Base-by-base conservation (phyloP, 1,140 invertebrate species). In the Bombus affinis region DNA sequence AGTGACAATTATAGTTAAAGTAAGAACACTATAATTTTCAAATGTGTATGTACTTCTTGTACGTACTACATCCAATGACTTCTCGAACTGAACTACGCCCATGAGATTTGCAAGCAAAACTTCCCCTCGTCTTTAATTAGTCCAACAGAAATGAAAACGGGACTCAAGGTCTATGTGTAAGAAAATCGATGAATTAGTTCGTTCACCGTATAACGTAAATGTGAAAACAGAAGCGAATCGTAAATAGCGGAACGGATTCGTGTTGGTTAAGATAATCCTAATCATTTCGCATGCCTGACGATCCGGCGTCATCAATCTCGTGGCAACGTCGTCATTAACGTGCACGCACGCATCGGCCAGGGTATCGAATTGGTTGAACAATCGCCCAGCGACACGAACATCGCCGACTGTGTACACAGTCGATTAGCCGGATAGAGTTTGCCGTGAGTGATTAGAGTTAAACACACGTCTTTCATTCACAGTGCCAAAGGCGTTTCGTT, bases 401-500 rank as follows among this genome's bases (percentile, higher is more conserved):
- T 66, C 72, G 72, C 44, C 76, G 44, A 37, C 72, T 86, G 83
- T 88, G 87, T 89, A 89, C 80, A 79, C 62, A 88, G 68, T 87
- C 71, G 88, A 89, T 89, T 89, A 89, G 79, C 83, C 72, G 75
- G 72, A 68, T 68, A 65, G 75, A 86, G 87, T 88, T 89, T 86
- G 83, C 77, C 77, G 83, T 83, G 87, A 78, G 83, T 72, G 88
- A 88, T 89, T 89, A 89, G 85, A 82, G 88, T 87, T 39, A 84
- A 89, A 89, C 83, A 86, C 83, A 83, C 88, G 75, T 89, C 87
- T 89, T 89, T 89, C 88, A 89, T 89, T 84, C 84, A 89, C 13
- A 8, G 32, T 66, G 83, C 76, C 44, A 83, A 89, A 89, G 88
- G 80, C 81, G 79, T 89, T 89, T 76, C 84, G 81, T 86, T 82